Conservation (phyloP, 1,140 invertebrate genomes). For the Nixonia krombeini region DNA sequence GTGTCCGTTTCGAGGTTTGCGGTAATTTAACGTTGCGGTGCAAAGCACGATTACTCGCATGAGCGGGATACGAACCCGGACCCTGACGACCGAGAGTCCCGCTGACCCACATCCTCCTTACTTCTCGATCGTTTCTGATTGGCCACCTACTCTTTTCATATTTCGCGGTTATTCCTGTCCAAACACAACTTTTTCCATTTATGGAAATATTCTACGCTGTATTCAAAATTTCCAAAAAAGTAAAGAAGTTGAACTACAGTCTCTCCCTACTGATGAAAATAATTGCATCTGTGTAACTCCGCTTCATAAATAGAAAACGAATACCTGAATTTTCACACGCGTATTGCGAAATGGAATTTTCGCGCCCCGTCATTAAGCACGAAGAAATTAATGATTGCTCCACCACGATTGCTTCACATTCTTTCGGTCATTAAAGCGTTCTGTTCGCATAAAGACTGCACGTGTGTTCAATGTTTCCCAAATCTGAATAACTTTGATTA, state of each 20-base stretch:
- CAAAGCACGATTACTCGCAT: conserved; percentile 28
- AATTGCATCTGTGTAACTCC: too few relatives aligned
- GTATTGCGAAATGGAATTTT: neutral
- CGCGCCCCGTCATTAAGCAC: neutral
- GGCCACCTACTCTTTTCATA: conserved; percentile 52
- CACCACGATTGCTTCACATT: conserved; percentile 4
- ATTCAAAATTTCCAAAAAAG: too few relatives aligned
- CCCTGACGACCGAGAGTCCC: conserved; percentile 59
- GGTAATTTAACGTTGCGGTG: conserved; percentile 34
- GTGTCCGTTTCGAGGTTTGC: conserved; percentile 30
- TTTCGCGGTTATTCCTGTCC: conserved; percentile 22
- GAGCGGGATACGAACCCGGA: conserved; percentile 59
- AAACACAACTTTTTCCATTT: neutral
- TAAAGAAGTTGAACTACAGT: too few relatives aligned
- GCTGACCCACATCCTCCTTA: conserved; percentile 59
- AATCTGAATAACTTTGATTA: too few relatives aligned
- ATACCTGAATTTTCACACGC: neutral
- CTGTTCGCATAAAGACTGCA: too few relatives aligned
- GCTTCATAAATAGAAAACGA: too few relatives aligned
- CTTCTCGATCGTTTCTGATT: conserved; percentile 52
- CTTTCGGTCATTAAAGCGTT: neutral
- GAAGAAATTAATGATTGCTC: conserved; percentile 4
- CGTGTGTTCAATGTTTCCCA: too few relatives aligned
- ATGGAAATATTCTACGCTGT: too few relatives aligned
- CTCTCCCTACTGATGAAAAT: too few relatives aligned